Evolutionary conservation across 1,140 invertebrate species (phyloP), one percentile per base, ranked within the genome.

Genomic region (Homarus americanus): DNA sequence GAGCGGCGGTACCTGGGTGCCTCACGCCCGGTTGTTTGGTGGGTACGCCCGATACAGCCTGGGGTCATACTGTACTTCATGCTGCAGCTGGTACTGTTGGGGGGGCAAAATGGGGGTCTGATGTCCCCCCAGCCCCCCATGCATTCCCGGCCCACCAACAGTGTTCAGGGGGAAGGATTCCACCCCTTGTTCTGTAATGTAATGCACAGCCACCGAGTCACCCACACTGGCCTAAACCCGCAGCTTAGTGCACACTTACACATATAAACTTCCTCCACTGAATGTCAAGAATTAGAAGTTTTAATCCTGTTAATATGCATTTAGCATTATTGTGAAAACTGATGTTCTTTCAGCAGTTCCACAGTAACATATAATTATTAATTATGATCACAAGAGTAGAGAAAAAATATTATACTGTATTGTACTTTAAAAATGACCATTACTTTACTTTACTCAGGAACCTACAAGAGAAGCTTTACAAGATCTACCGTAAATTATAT

Each of bases 111-210:
- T 79, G 24, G 86, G 78, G 76, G 86, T 34, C 32, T 80, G 86
- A 79, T 79, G 75, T 34, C 78, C 75, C 75, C 36, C 86, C 44
- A 66, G 86, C 53, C 75, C 86, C 58, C 86, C 86, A 79, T 87
- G 86, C 75, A 87, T 87, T 49, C 53, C 86, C n/a, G 78, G 78
- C 78, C 63, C 78, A 82, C 87, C 87, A 83, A 89, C 79, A 73
- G 78, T 89, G 79, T 89, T 82, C 41, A 89, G 66, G 87, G 87
- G 87, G 63, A 58, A 89, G 34, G 87, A 89, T 66, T 89, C 87
- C 44, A 83, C 80, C 78, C 87, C 87, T 82, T 89, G 63, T 34
- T 89, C 85, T 87, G 85, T 41, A 87, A 87, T 87, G 85, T 41
- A 87, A 87, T 49, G 49, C 75, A 87, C 83, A 69, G 66, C 85